These are phyloP conservation scores for Phoebastria nigripes DNA, from an alignment of 2,797 vertebrate species.

Conservation along the genomic window DNA sequence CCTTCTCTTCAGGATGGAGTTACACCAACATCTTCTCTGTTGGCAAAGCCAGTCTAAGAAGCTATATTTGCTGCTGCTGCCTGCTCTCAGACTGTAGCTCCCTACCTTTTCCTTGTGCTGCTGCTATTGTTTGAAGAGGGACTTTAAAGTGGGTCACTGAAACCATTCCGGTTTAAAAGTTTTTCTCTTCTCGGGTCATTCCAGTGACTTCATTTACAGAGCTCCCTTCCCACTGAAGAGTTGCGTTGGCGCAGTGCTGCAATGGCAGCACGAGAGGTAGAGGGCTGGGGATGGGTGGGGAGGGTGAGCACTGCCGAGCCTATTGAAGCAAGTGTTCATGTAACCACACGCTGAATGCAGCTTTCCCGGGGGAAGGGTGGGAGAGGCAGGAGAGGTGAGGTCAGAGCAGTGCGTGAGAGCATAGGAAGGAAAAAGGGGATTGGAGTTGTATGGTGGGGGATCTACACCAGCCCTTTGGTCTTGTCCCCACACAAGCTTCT, in stretches of 20 bases:
- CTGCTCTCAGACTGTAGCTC: neutral
- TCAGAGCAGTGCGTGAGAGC: slow-evolving; percentile 27
- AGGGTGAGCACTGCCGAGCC: neutral
- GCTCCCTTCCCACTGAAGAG: neutral
- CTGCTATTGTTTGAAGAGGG: neutral
- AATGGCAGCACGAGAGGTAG: neutral
- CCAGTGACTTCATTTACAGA: neutral
- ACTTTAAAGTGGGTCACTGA: neutral
- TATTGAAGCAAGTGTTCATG: neutral
- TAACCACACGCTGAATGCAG: neutral
- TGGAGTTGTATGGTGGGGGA: neutral
- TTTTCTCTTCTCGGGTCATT: neutral
- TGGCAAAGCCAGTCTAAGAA: neutral
- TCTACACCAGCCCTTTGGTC: neutral
- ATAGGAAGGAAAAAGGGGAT: slow-evolving; percentile 31
- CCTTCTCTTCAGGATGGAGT: neutral
- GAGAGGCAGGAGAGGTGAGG: slow-evolving; percentile 36
- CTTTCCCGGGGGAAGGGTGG: slow-evolving; percentile 13
- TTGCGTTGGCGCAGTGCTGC: neutral
- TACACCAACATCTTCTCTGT: neutral
- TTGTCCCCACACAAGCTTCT: neutral
- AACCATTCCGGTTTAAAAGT: neutral
- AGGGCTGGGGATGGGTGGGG: neutral
- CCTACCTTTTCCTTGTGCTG: neutral
- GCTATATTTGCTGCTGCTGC: neutral